Evolutionary conservation across 64 coral and sea anemone genomes (phyloP), one percentile per base, ranked within the genome.

Genomic region (Pocillopora damicornis): DNA sequence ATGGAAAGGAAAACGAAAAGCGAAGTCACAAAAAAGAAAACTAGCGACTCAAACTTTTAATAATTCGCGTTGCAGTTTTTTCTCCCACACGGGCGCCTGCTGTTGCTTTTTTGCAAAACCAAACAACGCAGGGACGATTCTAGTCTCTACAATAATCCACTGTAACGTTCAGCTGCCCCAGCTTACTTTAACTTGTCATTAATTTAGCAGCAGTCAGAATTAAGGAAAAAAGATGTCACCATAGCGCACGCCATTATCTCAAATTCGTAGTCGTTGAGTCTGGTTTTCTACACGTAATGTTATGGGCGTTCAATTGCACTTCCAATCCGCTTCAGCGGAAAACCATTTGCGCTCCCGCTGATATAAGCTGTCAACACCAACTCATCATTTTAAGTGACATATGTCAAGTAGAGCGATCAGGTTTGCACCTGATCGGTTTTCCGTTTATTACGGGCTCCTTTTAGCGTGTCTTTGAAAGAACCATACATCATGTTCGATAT

Each of bases 241-340:
- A 85, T 85, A 58, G 81, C 38, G 38, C 51, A 18, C 18, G 15
- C 20, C 38, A 85, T 85, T 85, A 85, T 85, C 64, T 72, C 0
- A 13, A 58, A 85, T 85, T 72, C 68, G 81, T 63, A 85, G 81
- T n/a, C 81, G 56, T 73, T 42, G 20, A 85, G 81, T 85, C 65
- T 72, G 81, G 37, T 7, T 56, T 9, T 17, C 75, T 15, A 9
- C 42, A 14, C 20, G 0, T 57, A 22, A 22, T 59, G 57, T 22
- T 56, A 22, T 4, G 42, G 42, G 42, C 42, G 42, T 51, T 51
- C 42, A 79, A 60, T 59, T 13, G 25, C 17, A 60, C 30, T 20
- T n/a, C 11, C 20, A 20, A 71, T 20, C 25, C 25, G 20, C 25
- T 22, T 58, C 56, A 79, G n/a, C 56, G 11, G 67, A 20, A 23